Percentiles rank a stretch among this genome's conserved stretches.
These are phyloP conservation scores for Pogonocherus hispidulus DNA, from an alignment of 2,888 invertebrate genomes.

Conservation along the genomic window DNA sequence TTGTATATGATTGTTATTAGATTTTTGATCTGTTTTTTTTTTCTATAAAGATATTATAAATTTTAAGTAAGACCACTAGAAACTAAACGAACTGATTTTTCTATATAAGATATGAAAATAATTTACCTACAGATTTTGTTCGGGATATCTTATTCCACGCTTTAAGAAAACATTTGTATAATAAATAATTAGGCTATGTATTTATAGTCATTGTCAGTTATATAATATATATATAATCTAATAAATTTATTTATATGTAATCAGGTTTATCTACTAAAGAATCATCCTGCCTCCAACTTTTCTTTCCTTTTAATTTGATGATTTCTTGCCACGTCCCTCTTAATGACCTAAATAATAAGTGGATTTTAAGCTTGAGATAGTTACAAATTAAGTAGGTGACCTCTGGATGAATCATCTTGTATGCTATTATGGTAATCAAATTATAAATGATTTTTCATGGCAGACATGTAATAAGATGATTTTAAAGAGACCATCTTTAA, in stretches of 20 bases:
- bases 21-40: slow-evolving; percentile 33
- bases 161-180: slow-evolving; percentile 51
- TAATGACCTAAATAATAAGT: slow-evolving; percentile 21
- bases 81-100: slow-evolving; percentile 38
- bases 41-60: slow-evolving; percentile 21
- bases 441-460: no score
- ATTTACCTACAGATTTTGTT: slow-evolving; percentile 28
- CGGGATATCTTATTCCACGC: slow-evolving; percentile 51
- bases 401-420: no score
- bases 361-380: background rate
- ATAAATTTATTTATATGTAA: slow-evolving; percentile 64
- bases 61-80: slow-evolving; percentile 12
- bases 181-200: slow-evolving; percentile 50
- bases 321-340: slow-evolving; percentile 74
- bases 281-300: slow-evolving; percentile 72
- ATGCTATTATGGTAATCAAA: no score
- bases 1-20: slow-evolving; percentile 41
- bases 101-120: slow-evolving; percentile 36
- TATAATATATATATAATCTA: slow-evolving; percentile 60
- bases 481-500: no score
- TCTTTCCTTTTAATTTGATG: slow-evolving; percentile 72
- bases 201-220: slow-evolving; percentile 55
- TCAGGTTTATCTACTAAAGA: slow-evolving; percentile 61
- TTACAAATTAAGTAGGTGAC: no score
- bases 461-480: no score